phyloP scores from a whole-genome alignment of 2,888 invertebrate species.

The Andrena fulva region DNA sequence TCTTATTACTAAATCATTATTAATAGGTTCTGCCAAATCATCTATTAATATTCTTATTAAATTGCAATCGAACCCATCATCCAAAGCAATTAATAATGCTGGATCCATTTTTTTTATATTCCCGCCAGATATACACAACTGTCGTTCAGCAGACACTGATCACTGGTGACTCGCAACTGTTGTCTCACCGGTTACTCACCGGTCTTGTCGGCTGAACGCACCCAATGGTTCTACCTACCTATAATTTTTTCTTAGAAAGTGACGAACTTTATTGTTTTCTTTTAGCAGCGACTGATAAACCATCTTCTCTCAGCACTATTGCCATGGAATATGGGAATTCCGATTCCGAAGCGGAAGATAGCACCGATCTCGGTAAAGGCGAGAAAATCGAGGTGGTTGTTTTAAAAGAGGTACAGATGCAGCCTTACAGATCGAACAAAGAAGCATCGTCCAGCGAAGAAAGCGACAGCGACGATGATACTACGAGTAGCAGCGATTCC shows the following conservation, averaged over 20 bases:
- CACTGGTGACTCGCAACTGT: too few relatives aligned
- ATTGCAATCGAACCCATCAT: too few relatives aligned
- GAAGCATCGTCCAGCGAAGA: conserved; percentile 73
- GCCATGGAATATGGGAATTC: conserved; percentile 77
- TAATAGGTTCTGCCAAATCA: too few relatives aligned
- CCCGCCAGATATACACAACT: too few relatives aligned
- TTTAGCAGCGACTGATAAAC: conserved; percentile 27
- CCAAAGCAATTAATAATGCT: too few relatives aligned
- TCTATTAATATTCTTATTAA: too few relatives aligned
- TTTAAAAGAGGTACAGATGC: conserved; percentile 1
- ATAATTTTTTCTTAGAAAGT: neutral
- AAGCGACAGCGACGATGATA: conserved; percentile 63
- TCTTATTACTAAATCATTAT: too few relatives aligned
- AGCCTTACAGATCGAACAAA: conserved; percentile 49
- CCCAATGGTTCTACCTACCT: neutral
- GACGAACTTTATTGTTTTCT: conserved; percentile 7
- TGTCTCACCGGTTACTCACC: too few relatives aligned
- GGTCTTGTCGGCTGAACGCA: too few relatives aligned
- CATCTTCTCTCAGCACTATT: conserved; percentile 67
- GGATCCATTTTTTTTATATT: too few relatives aligned
- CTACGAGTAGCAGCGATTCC: conserved; percentile 58
- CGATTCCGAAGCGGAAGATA: conserved; percentile 72
- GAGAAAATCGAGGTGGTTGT: neutral
- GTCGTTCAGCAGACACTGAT: too few relatives aligned
- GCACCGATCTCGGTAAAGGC: neutral